Evolutionary conservation across 64 coral and sea anemone genomes (phyloP).

Genomic region (Montipora cactus): DNA sequence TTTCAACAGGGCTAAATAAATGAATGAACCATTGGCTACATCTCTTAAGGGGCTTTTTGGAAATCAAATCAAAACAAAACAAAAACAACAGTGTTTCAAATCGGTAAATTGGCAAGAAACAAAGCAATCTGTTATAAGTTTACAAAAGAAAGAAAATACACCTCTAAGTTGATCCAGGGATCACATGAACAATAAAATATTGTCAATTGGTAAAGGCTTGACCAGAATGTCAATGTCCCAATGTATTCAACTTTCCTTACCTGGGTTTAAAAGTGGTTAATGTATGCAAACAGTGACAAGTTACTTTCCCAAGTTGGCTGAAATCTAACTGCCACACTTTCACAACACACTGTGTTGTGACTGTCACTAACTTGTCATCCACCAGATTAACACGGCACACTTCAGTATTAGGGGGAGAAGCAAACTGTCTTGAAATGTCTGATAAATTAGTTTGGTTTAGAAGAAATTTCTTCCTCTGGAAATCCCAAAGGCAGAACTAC

Average conservation of each 20-base stretch:
- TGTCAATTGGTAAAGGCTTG: too few relatives aligned
- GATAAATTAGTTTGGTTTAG: constrained; percentile 72
- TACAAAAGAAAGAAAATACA: too few relatives aligned
- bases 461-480: constrained; percentile 34
- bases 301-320: constrained; percentile 31
- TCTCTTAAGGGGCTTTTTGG: too few relatives aligned
- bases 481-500: constrained; percentile 92
- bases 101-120: too few relatives aligned
- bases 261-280: constrained; percentile 91
- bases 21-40: too few relatives aligned
- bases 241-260: constrained; percentile 14
- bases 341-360: constrained; percentile 83
- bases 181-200: too few relatives aligned
- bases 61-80: too few relatives aligned
- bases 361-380: constrained; percentile 86
- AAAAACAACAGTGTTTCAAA: too few relatives aligned
- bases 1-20: too few relatives aligned
- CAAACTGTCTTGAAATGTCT: constrained; percentile 25
- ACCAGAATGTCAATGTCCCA: too few relatives aligned
- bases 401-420: constrained; percentile 16
- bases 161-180: too few relatives aligned
- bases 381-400: constrained; percentile 84
- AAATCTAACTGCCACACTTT: constrained; percentile 91
- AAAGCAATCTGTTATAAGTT: too few relatives aligned
- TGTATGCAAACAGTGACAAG: constrained; percentile 80